These are phyloP conservation scores for Haemorhous mexicanus DNA, from an alignment of 2,113 vertebrate species.

Conservation along the genomic window DNA sequence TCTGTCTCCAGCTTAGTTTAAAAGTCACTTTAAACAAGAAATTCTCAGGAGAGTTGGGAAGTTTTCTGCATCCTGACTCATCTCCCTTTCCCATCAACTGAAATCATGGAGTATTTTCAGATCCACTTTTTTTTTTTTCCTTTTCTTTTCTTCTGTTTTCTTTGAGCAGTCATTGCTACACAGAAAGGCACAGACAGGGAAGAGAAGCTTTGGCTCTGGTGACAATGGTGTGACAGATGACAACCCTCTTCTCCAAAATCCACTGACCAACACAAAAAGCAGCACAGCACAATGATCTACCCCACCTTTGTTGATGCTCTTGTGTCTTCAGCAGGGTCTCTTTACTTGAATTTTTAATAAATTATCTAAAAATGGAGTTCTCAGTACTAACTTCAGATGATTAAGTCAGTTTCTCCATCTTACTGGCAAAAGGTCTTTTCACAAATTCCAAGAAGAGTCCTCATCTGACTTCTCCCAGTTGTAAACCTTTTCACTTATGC, in stretches of 20 bases:
- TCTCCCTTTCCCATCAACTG: background rate
- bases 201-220: background rate
- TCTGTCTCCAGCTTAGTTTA: background rate
- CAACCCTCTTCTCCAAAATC: background rate
- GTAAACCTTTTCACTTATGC: slow-evolving; percentile 33
- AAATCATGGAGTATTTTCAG: background rate
- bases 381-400: background rate
- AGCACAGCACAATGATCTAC: rapidly evolving
- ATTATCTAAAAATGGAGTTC: background rate
- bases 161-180: background rate
- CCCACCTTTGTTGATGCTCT: background rate
- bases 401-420: background rate
- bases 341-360: background rate
- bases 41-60: background rate
- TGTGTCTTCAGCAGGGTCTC: background rate
- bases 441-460: slow-evolving; percentile 26
- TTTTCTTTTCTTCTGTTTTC: background rate
- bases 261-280: background rate
- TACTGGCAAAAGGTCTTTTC: background rate
- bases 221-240: background rate
- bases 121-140: rapidly evolving
- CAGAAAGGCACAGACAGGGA: background rate
- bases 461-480: slow-evolving; percentile 22
- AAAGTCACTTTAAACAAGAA: background rate
- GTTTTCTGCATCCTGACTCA: background rate